phyloP scores from a whole-genome alignment of 2,888 invertebrate species.

The Tenthredo scrophulariae region DNA sequence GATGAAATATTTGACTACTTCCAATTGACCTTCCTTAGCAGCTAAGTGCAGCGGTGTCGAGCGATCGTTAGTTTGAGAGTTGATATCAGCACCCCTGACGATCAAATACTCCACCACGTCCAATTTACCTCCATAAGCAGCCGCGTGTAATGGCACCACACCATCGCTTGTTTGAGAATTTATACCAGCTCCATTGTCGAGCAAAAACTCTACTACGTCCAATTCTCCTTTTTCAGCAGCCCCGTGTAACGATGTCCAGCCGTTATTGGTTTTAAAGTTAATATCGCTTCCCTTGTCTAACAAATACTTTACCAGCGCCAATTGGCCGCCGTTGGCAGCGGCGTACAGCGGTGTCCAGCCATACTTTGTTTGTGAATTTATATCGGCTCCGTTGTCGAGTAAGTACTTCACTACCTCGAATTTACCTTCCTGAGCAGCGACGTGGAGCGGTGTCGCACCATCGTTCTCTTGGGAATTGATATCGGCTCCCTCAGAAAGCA shows the following conservation, averaged over 20 bases:
- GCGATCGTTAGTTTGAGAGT: background rate
- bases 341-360: background rate
- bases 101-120: constrained; percentile 79
- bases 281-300: background rate
- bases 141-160: background rate
- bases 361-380: background rate
- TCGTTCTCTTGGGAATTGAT: background rate
- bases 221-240: background rate
- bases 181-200: background rate
- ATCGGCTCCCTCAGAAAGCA: background rate
- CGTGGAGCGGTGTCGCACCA: background rate
- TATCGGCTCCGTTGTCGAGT: background rate
- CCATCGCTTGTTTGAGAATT: background rate
- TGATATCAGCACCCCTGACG: background rate
- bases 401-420: constrained; percentile 79
- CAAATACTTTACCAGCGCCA: background rate
- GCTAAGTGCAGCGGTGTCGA: background rate
- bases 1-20: background rate
- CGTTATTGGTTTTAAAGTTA: constrained; percentile 58
- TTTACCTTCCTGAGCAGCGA: constrained; percentile 78
- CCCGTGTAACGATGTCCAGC: constrained; percentile 79
- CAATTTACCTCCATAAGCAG: constrained; percentile 79
- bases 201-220: background rate
- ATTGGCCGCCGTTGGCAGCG: background rate
- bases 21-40: background rate